These are phyloP conservation scores for Neoarius graeffei DNA, from an alignment of 2,113 vertebrate genomes.

Conservation along the genomic window DNA sequence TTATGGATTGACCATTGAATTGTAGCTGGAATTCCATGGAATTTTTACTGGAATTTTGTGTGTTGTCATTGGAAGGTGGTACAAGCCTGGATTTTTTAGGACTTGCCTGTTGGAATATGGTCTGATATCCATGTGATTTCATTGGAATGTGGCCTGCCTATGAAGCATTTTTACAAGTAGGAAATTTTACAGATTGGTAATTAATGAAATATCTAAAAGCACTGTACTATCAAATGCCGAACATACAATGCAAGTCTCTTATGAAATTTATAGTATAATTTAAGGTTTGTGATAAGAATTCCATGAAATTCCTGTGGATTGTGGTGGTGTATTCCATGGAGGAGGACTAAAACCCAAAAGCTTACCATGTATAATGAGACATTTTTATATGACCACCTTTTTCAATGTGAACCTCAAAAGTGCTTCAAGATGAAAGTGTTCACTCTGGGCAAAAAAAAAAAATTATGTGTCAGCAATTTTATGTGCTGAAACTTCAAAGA, in stretches of 20 bases:
- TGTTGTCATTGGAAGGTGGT: background rate
- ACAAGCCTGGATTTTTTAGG: background rate
- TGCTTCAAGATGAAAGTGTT: background rate
- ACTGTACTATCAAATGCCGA: background rate
- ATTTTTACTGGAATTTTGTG: background rate
- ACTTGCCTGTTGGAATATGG: background rate
- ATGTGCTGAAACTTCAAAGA: background rate
- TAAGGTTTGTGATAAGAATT: background rate
- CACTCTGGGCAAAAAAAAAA: background rate
- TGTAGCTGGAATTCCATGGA: too few species aligned
- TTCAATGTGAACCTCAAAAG: background rate
- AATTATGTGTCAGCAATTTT: background rate
- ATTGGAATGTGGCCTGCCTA: background rate
- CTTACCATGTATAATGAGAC: background rate
- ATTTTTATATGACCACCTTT: background rate
- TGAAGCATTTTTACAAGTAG: background rate
- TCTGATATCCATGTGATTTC: background rate
- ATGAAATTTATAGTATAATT: background rate
- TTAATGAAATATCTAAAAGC: background rate
- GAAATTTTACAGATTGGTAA: background rate
- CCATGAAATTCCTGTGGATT: background rate
- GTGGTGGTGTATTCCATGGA: background rate
- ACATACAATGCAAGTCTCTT: background rate
- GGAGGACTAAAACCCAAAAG: background rate
- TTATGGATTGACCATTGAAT: too few species aligned